Evolutionary conservation across 2,888 invertebrate species (phyloP).

Genomic region (Microctonus hyperodae): DNA sequence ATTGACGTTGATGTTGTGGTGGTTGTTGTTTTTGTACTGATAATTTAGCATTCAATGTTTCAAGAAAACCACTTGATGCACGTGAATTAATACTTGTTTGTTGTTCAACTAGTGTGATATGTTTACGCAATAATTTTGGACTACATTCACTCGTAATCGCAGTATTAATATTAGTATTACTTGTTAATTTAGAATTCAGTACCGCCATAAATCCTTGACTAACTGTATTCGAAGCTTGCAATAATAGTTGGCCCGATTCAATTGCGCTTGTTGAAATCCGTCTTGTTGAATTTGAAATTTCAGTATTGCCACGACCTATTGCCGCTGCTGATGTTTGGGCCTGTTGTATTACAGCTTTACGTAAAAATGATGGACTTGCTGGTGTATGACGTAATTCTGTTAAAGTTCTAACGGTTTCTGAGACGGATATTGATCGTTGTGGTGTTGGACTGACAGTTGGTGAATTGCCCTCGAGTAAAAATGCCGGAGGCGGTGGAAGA

Average conservation of each 20-base stretch:
- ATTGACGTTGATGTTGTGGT: constrained; percentile 21
- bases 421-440: constrained; percentile 68
- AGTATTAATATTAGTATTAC: constrained; percentile 41
- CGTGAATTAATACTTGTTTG: constrained; percentile 65
- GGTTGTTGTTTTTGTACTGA: constrained; percentile 71
- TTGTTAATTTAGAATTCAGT: constrained; percentile 72
- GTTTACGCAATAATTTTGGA: constrained; percentile 58
- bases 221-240: constrained; percentile 66
- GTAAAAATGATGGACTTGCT: constrained; percentile 80
- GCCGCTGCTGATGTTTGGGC: constrained; percentile 21
- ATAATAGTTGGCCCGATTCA: constrained; percentile 40
- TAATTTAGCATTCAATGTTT: constrained; percentile 82
- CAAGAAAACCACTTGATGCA: constrained; percentile 69
- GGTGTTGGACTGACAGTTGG: constrained; percentile 56
- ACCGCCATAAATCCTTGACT: constrained; percentile 75
- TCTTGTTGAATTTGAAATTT: constrained; percentile 30
- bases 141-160: constrained; percentile 46
- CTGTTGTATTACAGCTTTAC: constrained; percentile 56
- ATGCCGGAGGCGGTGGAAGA: constrained; percentile 81
- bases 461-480: constrained; percentile 70
- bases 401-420: constrained; percentile 85
- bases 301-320: constrained; percentile 28
- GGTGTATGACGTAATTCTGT: constrained; percentile 87
- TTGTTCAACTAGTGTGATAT: constrained; percentile 60
- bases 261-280: constrained; percentile 36